Base-by-base conservation (phyloP, 2,113 vertebrate species). In the Tachuris rubrigastra region DNA sequence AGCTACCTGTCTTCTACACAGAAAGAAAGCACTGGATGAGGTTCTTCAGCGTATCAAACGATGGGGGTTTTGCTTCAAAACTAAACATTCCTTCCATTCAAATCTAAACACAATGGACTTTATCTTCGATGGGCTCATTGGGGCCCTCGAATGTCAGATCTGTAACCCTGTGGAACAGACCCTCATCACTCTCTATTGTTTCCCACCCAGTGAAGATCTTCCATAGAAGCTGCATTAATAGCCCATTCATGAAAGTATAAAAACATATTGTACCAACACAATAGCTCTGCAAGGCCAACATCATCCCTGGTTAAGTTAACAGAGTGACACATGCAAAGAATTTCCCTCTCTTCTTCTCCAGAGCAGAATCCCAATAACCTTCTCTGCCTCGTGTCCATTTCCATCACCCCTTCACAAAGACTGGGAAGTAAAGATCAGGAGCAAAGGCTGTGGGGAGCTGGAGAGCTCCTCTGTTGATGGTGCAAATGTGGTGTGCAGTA, bases 71-170 rank as follows among this genome's bases (percentile, higher is more conserved):
- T 68, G 14, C 73, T 87, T 85, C 19, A 49, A 30, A 74, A 58
- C 4, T 41, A 41, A 90, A 6, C 62, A 71, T 77, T 87, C 72
- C 46, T 87, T 87, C 76, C 58, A 93, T 92, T 93, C 77, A 96
- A 94, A 93, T 56, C 49, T 58, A 68, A 90, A 53, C 10, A 96
- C 90, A 96, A 96, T 97, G 76, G 73, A 88, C 6, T 95, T 95
- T 75, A 95, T 95, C 94, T 95, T 49, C 0, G 2, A 49, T 53
- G 67, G 74, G 79, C 85, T 95, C 87, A 11, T 23, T 83, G 96
- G 82, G 94, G 60, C 76, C 82, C 63, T 88, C 0, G 0, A 55
- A 46, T 84, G 76, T 65, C 92, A 92, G 62, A 79, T 87, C 83
- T 73, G 18, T 55, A 96, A 85, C 73, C 62, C 76, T 31, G 47